phyloP scores from a whole-genome alignment of 2,888 invertebrate species.

The Pseudococcus viburni region DNA sequence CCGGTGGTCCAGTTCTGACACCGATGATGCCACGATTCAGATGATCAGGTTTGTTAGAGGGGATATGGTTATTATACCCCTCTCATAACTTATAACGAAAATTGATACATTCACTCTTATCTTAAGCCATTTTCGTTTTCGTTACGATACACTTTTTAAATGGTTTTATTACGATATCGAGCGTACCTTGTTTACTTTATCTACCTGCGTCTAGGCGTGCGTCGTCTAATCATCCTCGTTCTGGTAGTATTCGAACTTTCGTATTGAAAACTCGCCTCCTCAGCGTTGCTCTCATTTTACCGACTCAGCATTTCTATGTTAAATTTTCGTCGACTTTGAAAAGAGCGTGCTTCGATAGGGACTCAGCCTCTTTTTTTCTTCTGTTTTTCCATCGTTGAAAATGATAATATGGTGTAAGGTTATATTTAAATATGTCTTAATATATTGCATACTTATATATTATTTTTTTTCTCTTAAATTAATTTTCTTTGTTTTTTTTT shows the following conservation, averaged over 20 bases:
- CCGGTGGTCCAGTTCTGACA: slow-evolving; percentile 74
- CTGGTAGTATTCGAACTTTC: neutral
- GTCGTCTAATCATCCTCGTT: neutral
- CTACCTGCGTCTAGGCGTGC: neutral
- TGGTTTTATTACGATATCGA: neutral
- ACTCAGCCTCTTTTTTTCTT: neutral
- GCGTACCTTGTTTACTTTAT: neutral
- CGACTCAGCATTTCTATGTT: slow-evolving; percentile 24
- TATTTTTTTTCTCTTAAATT: slow-evolving; percentile 10
- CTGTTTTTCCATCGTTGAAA: slow-evolving; percentile 26
- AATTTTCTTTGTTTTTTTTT: neutral
- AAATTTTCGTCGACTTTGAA: neutral
- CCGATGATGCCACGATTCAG: slow-evolving; percentile 89
- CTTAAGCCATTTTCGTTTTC: slow-evolving; percentile 32
- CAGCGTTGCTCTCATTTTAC: neutral
- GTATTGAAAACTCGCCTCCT: neutral
- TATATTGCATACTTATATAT: slow-evolving; percentile 42
- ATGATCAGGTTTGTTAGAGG: slow-evolving; percentile 80
- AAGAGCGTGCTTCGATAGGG: neutral
- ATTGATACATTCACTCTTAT: slow-evolving; percentile 22
- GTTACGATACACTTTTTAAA: neutral
- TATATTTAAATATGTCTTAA: slow-evolving; percentile 55
- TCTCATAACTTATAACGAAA: slow-evolving; percentile 69
- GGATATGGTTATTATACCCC: slow-evolving; percentile 76
- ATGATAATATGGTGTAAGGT: slow-evolving; percentile 51